Evolutionary conservation across 2,888 invertebrate genomes (phyloP).

Genomic region (Calameuta pallipes): DNA sequence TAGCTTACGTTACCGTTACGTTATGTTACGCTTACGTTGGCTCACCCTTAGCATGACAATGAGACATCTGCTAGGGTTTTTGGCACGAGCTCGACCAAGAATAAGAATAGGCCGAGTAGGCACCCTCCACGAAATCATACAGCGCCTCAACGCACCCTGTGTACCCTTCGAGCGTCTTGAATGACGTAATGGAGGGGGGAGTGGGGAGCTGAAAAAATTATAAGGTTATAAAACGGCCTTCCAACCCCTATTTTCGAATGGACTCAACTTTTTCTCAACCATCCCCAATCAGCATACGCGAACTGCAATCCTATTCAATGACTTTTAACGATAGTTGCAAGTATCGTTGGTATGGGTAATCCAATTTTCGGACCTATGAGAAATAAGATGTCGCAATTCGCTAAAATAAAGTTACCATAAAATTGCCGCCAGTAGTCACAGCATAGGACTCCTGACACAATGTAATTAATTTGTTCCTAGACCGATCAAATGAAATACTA

Average conservation of each 20-base stretch:
- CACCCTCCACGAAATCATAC: slow-evolving; percentile 47
- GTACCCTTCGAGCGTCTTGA: slow-evolving; percentile 39
- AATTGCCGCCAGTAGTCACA: background rate
- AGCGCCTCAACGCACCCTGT: slow-evolving; percentile 12
- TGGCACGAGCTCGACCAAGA: slow-evolving; percentile 50
- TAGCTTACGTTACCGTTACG: background rate
- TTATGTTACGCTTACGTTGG: slow-evolving; percentile 6
- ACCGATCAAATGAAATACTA: background rate
- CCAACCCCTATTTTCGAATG: background rate
- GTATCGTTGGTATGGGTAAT: background rate
- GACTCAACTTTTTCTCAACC: background rate
- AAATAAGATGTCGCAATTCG: background rate
- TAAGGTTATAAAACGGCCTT: background rate
- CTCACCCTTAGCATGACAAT: slow-evolving; percentile 61
- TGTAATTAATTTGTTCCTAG: background rate
- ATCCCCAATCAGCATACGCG: background rate
- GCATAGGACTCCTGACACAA: background rate
- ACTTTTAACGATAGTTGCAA: background rate
- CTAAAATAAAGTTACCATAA: background rate
- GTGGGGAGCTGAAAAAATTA: slow-evolving; percentile 20
- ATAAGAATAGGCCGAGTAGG: slow-evolving; percentile 27
- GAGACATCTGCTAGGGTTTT: slow-evolving; percentile 54
- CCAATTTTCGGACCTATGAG: background rate
- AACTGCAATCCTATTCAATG: background rate
- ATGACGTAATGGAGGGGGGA: slow-evolving; percentile 32